Base-by-base conservation (phyloP, 2,888 invertebrate genomes). In the Leptinotarsa juncta region DNA sequence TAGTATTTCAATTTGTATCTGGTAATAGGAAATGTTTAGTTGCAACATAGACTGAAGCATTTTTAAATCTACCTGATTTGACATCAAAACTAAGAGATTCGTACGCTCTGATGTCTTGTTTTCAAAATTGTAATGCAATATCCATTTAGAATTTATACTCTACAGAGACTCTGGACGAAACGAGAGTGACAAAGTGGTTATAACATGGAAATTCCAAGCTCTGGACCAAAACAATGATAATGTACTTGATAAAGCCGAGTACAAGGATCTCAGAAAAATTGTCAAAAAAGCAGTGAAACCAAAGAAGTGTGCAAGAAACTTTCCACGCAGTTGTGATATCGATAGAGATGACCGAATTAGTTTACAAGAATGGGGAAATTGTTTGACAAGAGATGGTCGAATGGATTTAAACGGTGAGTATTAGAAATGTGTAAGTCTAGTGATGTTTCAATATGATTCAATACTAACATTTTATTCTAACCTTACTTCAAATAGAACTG, bases 271-370 rank as follows among this genome's bases (percentile, higher is more conserved):
- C 50, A 91, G 94, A 81, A 91, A 94, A 81, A 91, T 96, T 68
- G 94, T 97, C 68, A 96, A 94, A 88, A 96, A 96, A 89, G 94
- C 95, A 77, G 95, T 97, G 71, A 94, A 94, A 85, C 98, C 97
- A 55, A 94, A 94, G 87, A 91, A 95, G 70, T 98, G 98, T 89
- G 96, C 97, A 66, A 93, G 95, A 83, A 93, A 93, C 55, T 97
- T 98, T 90, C 93, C 95, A 23, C 93, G 94, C 80, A 93, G 93
- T 82, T 98, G 98, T 89, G 97, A 98, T 88, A 90, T 92, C 71
- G 93, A 97, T 88, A 91, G 91, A 70, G 95, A 98, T 88, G 92
- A 93, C 66, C 91, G 91, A 83, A 93, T 98, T 78, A 92, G 94
- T 50, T 91, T 92, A 77, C 89, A 90, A 72, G 98, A 98, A 88